phyloP scores from a whole-genome alignment of 2,888 invertebrate genomes.

The Noctua fimbriata region DNA sequence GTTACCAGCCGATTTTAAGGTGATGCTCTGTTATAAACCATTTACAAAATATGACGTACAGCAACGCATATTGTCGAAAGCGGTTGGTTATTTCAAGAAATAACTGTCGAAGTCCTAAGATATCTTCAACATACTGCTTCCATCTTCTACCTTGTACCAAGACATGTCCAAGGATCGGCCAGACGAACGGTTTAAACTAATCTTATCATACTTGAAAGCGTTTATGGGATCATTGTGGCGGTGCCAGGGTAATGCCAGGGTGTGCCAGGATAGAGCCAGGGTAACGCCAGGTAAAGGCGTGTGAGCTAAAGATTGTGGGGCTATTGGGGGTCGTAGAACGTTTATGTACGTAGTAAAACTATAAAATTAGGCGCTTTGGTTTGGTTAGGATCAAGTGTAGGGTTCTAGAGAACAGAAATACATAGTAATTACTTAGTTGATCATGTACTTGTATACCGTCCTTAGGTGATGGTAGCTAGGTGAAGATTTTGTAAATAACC shows the following conservation, averaged over 20 bases:
- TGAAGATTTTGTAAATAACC: neutral
- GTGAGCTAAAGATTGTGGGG: constrained; percentile 46
- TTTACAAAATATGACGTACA: neutral
- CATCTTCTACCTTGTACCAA: constrained; percentile 53
- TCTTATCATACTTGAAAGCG: constrained; percentile 79
- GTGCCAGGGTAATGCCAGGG: constrained; percentile 55
- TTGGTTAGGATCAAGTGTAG: neutral
- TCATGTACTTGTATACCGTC: neutral
- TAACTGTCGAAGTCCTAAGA: neutral
- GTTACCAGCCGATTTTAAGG: no score
- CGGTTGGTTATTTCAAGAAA: neutral
- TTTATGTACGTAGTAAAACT: constrained; percentile 7
- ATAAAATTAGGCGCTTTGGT: neutral
- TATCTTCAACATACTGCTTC: neutral
- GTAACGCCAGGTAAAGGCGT: constrained; percentile 41
- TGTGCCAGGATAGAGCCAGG: constrained; percentile 40
- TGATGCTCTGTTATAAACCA: no score
- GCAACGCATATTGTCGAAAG: neutral
- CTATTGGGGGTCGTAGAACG: neutral
- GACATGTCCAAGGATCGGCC: constrained; percentile 66
- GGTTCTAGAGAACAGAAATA: neutral
- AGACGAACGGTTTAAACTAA: constrained; percentile 80
- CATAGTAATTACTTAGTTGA: neutral
- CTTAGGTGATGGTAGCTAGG: neutral
- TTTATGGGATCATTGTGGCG: constrained; percentile 74